These are phyloP conservation scores for Tauraco erythrolophus DNA, from an alignment of 2,113 vertebrate species.

Conservation along the genomic window DNA sequence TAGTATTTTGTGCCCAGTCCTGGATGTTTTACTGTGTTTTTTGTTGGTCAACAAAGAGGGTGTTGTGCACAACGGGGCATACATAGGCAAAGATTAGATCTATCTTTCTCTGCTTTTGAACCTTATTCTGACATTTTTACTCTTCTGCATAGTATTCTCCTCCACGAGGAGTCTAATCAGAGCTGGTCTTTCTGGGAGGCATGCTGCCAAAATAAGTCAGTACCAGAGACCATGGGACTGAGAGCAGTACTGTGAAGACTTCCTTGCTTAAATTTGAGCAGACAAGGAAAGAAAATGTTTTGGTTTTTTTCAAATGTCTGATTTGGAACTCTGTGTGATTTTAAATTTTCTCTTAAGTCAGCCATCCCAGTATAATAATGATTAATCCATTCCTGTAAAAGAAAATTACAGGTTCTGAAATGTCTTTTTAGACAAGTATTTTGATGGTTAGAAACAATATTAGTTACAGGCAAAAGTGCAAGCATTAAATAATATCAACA, in stretches of 20 bases:
- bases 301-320: not conserved
- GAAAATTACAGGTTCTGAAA: not conserved
- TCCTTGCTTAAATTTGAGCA: not conserved
- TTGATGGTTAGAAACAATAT: not conserved
- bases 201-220: slow-evolving; percentile 13
- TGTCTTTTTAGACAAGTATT: not conserved
- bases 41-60: slow-evolving; percentile 34
- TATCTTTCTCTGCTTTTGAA: slow-evolving; percentile 15
- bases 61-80: not conserved
- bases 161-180: not conserved
- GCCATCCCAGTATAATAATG: not conserved
- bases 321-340: not conserved
- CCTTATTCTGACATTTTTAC: not conserved
- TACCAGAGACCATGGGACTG: not conserved
- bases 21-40: slow-evolving; percentile 27
- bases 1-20: slow-evolving; percentile 23
- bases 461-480: not conserved
- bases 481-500: not conserved
- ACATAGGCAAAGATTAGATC: not conserved
- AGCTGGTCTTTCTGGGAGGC: not conserved
- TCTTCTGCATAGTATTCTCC: not conserved
- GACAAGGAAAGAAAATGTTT: not conserved
- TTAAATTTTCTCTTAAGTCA: not conserved
- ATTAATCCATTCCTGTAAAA: not conserved
- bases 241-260: not conserved